A percentile compares a stretch with the other conserved stretches of the same genome.
phyloP scores from a whole-genome alignment of 2,888 invertebrate species.

The Netelia melanura region DNA sequence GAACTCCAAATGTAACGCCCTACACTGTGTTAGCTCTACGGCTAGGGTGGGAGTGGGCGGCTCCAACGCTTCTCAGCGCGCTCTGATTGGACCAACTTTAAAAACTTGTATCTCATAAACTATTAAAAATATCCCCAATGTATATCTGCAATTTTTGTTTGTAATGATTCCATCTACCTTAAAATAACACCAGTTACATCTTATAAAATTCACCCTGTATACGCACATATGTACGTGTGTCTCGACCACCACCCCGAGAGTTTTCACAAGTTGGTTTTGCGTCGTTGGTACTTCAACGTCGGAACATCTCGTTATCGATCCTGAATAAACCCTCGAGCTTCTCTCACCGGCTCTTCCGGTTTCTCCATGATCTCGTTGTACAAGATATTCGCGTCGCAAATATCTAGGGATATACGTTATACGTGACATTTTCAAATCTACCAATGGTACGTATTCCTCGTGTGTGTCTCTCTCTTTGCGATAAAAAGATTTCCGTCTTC shows the following conservation, averaged over 20 bases:
- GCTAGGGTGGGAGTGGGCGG: no score
- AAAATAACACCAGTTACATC: no score
- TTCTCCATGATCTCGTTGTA: neutral
- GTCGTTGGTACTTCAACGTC: neutral
- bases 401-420: neutral
- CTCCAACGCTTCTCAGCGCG: no score
- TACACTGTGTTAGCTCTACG: no score
- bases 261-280: slow-evolving; percentile 37
- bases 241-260: neutral
- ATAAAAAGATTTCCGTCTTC: neutral
- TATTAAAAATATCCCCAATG: no score
- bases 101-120: no score
- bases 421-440: neutral
- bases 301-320: slow-evolving; percentile 36
- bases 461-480: neutral
- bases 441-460: neutral
- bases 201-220: no score
- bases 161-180: no score
- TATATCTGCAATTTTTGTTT: no score
- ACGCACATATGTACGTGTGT: no score
- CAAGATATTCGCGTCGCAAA: neutral
- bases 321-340: slow-evolving; percentile 4
- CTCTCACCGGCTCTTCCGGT: neutral
- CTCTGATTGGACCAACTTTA: no score
- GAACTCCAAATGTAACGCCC: no score